A percentile compares a stretch with the other conserved stretches of the same genome.
phyloP scores from a whole-genome alignment of 2,888 invertebrate species.

The Drosophila aldrichi region DNA sequence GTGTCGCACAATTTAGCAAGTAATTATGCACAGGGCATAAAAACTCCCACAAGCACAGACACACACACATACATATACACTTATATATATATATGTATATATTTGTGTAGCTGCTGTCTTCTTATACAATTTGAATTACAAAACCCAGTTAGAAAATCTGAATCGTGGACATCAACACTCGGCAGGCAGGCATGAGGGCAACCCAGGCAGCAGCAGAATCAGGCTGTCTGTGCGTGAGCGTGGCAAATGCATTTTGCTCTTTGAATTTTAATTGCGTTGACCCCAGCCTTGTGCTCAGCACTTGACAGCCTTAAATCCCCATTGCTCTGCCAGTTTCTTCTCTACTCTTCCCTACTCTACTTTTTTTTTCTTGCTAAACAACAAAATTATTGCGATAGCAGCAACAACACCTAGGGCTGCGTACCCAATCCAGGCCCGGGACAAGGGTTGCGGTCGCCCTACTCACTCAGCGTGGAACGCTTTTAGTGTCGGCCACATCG shows the following conservation, averaged over 20 bases:
- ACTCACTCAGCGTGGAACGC: conserved; percentile 61
- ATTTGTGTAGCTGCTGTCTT: conserved; percentile 13
- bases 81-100: not conserved
- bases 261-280: conserved; percentile 69
- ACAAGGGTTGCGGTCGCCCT: conserved; percentile 43
- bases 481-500: conserved; percentile 67
- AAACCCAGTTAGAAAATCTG: conserved; percentile 32
- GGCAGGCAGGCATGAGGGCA: not conserved
- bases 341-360: not conserved
- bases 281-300: conserved; percentile 32
- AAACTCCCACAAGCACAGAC: conserved; percentile 1
- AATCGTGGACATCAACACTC: conserved; percentile 17
- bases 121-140: conserved; percentile 44
- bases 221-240: conserved; percentile 41
- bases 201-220: not conserved
- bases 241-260: conserved; percentile 72
- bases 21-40: conserved; percentile 62
- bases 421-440: not conserved
- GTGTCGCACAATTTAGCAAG: conserved; percentile 71
- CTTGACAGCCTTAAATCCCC: conserved; percentile 23
- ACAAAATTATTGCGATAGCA: conserved; percentile 33
- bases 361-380: conserved; percentile 5
- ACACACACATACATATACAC: not conserved
- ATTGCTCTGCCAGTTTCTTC: not conserved
- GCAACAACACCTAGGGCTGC: conserved; percentile 2